Evolutionary conservation across 2,888 invertebrate genomes (phyloP).

Genomic region (Clusia tigrina): DNA sequence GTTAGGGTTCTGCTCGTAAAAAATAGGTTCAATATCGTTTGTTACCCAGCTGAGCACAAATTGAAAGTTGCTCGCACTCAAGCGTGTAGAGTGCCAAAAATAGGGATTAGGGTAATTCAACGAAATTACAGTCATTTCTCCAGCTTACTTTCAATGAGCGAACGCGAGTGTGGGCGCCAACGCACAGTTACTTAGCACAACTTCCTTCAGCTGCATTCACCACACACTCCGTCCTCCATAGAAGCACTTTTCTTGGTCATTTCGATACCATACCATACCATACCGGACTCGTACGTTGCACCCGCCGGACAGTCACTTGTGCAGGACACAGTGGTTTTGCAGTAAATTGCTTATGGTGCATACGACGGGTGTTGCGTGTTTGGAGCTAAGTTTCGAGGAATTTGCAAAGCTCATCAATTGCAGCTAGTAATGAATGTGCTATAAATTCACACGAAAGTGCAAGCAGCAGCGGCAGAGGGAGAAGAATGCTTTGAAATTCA

Average conservation of each 20-base stretch:
- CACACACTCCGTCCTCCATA: no score
- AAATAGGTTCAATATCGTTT: no score
- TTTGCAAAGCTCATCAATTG: slow-evolving; percentile 26
- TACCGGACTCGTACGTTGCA: no score
- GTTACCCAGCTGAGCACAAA: no score
- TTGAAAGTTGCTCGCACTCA: no score
- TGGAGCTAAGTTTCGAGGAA: slow-evolving; percentile 18
- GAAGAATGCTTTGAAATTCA: no score
- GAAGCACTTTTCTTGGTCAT: no score
- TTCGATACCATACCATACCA: no score
- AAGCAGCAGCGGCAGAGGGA: neutral
- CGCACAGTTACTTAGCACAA: no score
- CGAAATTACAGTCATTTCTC: slow-evolving; percentile 33
- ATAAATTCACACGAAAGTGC: neutral
- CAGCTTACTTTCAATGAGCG: neutral
- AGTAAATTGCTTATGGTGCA: neutral
- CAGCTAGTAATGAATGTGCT: slow-evolving; percentile 11
- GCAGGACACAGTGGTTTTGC: neutral
- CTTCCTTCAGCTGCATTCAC: no score
- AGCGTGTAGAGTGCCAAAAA: no score
- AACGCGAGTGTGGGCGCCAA: neutral
- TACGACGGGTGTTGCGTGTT: slow-evolving; percentile 22
- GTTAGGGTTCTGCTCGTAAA: no score
- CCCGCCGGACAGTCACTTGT: neutral
- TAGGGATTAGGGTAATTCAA: slow-evolving; percentile 27